Evolutionary conservation across 1,140 invertebrate species (phyloP).

Genomic region (Zaprionus camerounensis): DNA sequence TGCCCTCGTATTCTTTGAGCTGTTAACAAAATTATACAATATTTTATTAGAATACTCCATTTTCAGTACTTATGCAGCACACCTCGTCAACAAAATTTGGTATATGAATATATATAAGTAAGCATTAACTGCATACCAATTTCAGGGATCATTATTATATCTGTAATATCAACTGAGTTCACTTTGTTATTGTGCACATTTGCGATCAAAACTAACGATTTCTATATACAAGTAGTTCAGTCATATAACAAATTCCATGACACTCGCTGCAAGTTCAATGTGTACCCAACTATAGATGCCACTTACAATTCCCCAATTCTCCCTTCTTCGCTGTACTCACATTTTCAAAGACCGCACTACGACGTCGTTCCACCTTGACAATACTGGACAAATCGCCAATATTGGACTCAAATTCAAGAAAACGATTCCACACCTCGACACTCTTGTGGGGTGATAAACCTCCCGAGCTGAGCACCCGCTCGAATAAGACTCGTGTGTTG

Average conservation of each 20-base stretch:
- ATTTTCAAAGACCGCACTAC: conserved; percentile 96
- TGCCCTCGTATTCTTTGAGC: conserved; percentile 98
- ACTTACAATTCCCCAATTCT: background rate
- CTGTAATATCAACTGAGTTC: too few relatives aligned
- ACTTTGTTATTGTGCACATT: too few relatives aligned
- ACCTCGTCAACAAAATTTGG: background rate
- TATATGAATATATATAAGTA: too few relatives aligned
- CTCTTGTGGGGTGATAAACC: conserved; percentile 96
- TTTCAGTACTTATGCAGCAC: background rate
- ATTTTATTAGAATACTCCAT: background rate
- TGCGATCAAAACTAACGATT: too few relatives aligned
- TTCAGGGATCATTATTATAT: background rate
- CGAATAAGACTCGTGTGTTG: conserved; percentile 98
- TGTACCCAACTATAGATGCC: background rate
- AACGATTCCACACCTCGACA: conserved; percentile 99
- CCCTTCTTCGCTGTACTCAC: conserved; percentile 85
- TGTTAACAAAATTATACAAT: conserved; percentile 77
- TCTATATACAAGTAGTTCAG: too few relatives aligned
- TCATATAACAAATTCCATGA: too few relatives aligned
- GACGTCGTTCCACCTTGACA: conserved; percentile 97
- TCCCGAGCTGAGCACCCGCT: conserved; percentile 97
- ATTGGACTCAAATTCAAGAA: conserved; percentile 99
- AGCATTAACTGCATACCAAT: background rate
- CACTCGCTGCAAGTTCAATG: too few relatives aligned
- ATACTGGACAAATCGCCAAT: conserved; percentile 99